Base-by-base conservation (phyloP, 2,113 vertebrate genomes). In the Brachyhypopomus gauderio region DNA sequence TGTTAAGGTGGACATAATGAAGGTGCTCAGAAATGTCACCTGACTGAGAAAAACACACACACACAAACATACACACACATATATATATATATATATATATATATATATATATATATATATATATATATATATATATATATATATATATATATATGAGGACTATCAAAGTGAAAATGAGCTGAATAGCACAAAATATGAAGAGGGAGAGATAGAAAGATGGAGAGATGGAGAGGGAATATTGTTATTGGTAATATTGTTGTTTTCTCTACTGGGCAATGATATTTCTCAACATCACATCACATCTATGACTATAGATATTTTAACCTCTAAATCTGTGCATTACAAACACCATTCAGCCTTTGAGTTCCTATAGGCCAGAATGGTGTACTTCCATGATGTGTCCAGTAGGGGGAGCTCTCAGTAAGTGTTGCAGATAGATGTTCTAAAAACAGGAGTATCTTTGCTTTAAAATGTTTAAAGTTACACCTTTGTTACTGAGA, bases 231-330 rank as follows among this genome's bases (percentile, higher is more conserved):
- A 72, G 14, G 9, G 81, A 52, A 70, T 79, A 85, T 87, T 88
- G 72, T 86, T 77, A 80, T 86, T 81, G 85, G 79, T 86, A 87
- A 83, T 80, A 86, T 82, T 77, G 4, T 0, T 72, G 0, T 59
- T 16, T 71, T 27, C 84, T 85, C 75, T 85, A 79, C 71, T 64
- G 27, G 80, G 80, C 80, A 41, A 38, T 64, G 38, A 34, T 76
- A 20, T 75, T 9, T 8, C 48, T 60, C 0, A 3, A 22, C 27
- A 5, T 23, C 6, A 16, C 12, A 4, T 22, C 27, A 63, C 5
- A n/a, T 2, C 4, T 56, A 52, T 66, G 16, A 45, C 11, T 20
- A 3, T n/a, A n/a, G n/a, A n/a, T n/a, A n/a, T n/a, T n/a, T n/a
- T n/a, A n/a, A n/a, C n/a, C n/a, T n/a, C n/a, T n/a, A 41, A 23